Conservation (phyloP, 2,888 invertebrate species). For the Melinaea menophilus region DNA sequence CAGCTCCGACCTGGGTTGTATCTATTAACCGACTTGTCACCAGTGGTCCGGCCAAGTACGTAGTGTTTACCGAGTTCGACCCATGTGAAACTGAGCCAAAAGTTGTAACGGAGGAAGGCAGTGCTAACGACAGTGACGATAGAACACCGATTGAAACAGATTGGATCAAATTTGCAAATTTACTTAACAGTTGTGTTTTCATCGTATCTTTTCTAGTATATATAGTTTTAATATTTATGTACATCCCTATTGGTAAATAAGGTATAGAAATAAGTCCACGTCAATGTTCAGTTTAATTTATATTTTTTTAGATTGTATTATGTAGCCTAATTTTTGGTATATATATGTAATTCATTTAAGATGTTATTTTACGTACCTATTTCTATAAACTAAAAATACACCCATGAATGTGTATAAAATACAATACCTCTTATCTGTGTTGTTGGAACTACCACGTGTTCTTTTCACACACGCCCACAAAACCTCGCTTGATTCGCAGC, state of each 20-base stretch:
- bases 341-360: no score
- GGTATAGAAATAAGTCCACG: no score
- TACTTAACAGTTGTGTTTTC: constrained; percentile 60
- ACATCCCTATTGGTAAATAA: constrained; percentile 53
- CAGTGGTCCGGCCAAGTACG: constrained; percentile 61
- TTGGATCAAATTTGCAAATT: constrained; percentile 63
- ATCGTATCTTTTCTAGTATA: constrained; percentile 54
- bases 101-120: constrained; percentile 39
- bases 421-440: no score
- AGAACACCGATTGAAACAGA: constrained; percentile 43
- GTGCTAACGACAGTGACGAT: constrained; percentile 34
- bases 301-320: no score
- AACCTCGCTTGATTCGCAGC: no score
- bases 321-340: no score
- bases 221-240: constrained; percentile 51
- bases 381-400: no score
- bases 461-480: no score
- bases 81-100: constrained; percentile 51
- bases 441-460: no score
- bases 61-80: constrained; percentile 68
- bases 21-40: constrained; percentile 49
- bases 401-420: no score
- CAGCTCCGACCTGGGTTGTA: constrained; percentile 58
- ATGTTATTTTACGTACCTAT: no score
- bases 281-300: no score